Base-by-base conservation (phyloP, 2,113 vertebrate genomes). In the Quiscalus mexicanus region DNA sequence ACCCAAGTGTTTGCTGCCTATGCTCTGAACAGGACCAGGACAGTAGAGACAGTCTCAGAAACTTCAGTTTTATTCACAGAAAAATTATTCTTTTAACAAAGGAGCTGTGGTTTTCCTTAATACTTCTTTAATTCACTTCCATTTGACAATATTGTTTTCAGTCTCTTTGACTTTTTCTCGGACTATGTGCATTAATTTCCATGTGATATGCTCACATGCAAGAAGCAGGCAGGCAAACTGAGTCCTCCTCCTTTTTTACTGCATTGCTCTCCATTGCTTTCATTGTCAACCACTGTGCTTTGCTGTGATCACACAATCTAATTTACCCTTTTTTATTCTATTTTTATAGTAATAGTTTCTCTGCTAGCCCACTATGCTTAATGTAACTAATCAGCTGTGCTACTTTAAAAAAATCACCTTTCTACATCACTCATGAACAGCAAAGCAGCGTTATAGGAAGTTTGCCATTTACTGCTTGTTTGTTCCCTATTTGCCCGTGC, bases 281-380 rank as follows among this genome's bases (percentile, higher is more conserved):
- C 41, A 58, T 75, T 81, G 80, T 68, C 87, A 95, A 15, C 47
- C 14, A 33, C 53, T 37, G 27, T 84, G 53, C 39, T 78, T 91
- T 87, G 27, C 47, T 92, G 27, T 71, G 44, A 92, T 78, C 64
- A 68, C 13, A 37, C 22, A 78, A 60, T 33, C 68, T 71, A 91
- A 96, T 87, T 94, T 95, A 27, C 6, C 15, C 6, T 60, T 77
- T 90, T 93, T 84, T 68, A 15, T 82, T 68, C 73, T 89, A 56
- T 71, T 94, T 67, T 88, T 82, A 49, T 14, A 75, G 49, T 89
- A 17, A 95, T 90, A 89, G 77, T 52, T 94, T 93, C 84, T 75
- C 39, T 82, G 44, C 41, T 89, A 88, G n/a, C 17, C 35, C 64
- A 33, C 64, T 87, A 47, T 49, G 60, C 65, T 78, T 87, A 92